Base-by-base conservation (phyloP, 2,113 vertebrate genomes). In the Baryphthengus martii region DNA sequence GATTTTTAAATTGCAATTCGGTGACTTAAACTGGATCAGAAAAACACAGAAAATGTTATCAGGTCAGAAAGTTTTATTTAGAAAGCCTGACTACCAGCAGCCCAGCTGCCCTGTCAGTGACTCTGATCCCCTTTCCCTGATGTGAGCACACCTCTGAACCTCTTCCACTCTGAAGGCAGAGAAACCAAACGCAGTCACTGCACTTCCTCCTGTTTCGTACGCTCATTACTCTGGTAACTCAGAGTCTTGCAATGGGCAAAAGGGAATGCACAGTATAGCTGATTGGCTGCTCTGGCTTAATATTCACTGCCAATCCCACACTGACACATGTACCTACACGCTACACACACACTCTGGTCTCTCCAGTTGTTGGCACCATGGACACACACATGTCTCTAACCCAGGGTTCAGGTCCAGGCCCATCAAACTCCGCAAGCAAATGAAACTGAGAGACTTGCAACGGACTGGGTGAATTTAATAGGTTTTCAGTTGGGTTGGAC, bases 261-360 rank as follows among this genome's bases (percentile, higher is more conserved):
- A 73, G 14, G 21, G 25, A 62, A 44, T 10, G 26, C 20, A 59
- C 6, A 1, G 2, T 3, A 0, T 7, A 68, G 29, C 25, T 88
- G 47, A 53, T 31, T 72, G 62, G 40, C 5, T 45, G 40, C 7
- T 52, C 29, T 25, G 8, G 17, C 20, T 63, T n/a, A 12, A 29
- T 13, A 15, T 31, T 40, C 62, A 13, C 67, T 47, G 75, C 44
- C 5, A 17, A 31, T 19, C 28, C 9, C 39, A 10, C 4, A 8
- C 75, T 53, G 47, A n/a, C 72, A n/a, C 33, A 7, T 0, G 3
- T 10, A 50, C 6, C 20, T 63, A 59, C 4, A 6, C 11, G 13
- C 25, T 20, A 12, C 0, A 1, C 65, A 45, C 28, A 37, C 1
- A 0, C 11, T 53, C 9, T 2, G 0, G 0, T 9, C 13, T 59